Evolutionary conservation across 2,113 vertebrate genomes (phyloP), one percentile per base, ranked within the genome.

Genomic region (Phocoena phocoena): DNA sequence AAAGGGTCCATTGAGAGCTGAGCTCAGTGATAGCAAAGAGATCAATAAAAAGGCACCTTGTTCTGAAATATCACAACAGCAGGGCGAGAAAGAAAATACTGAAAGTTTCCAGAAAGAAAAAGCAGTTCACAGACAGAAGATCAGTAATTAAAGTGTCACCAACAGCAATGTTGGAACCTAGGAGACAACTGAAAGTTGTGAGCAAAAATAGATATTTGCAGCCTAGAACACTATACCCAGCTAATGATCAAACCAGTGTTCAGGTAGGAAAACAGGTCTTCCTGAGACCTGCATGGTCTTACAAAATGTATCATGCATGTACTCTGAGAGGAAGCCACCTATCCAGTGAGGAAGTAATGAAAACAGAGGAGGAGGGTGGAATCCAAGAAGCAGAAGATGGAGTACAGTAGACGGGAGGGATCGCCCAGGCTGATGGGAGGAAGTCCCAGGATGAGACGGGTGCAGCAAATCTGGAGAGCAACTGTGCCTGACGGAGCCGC

Each of bases 11-110:
- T 0, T 76, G 65, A 95, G 74, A 90, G 44, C 60, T 93, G 79
- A 90, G 47, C 26, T 81, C 83, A 47, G 23, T 85, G 86, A 90
- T 14, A 91, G 65, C 26, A 55, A 20, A 23, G 41, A 80, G 41
- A 74, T 90, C 86, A 88, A 79, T 65, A 65, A 7, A 36, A 77
- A 92, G 38, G 23, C 86, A 85, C 63, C 31, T 67, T 20, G 3
- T 25, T 85, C 33, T 67, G 79, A 97, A 96, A 82, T 79, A 95
- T n/a, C 92, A 53, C 62, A 62, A 13, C 50, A 28, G 20, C 6
- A 74, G 47, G 25, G 25, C 88, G 11, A 93, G 20, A 82, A n/a
- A 84, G 38, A 74, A 95, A 90, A 60, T n/a, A 83, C 41, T 11
- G 41, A 36, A 88, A 88, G 73, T 71, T 88, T 91, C 67, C 68